Percentiles rank a stretch among this genome's conserved stretches.
Conservation (phyloP, 2,113 vertebrate genomes). For the Sclerurus mexicanus region DNA sequence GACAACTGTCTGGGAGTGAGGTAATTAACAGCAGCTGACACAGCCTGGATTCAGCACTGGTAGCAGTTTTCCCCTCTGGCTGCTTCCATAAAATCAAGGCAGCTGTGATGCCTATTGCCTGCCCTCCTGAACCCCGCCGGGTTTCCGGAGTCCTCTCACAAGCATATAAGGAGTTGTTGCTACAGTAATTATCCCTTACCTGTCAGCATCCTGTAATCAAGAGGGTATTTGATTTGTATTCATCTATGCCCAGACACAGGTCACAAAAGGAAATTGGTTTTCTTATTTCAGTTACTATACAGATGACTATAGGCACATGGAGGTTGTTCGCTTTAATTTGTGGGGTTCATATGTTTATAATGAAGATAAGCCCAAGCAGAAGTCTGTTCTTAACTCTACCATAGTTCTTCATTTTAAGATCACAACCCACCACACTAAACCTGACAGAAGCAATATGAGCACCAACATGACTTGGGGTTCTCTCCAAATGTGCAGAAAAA, state of each 20-base stretch:
- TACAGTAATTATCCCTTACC: not conserved
- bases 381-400: not conserved
- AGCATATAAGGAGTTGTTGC: not conserved
- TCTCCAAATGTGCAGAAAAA: not conserved
- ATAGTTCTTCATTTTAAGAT: not conserved
- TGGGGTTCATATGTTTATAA: not conserved
- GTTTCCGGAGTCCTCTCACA: not conserved
- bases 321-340: not conserved
- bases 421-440: not conserved
- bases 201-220: not conserved
- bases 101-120: not conserved
- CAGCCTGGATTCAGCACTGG: not conserved
- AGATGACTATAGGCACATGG: not conserved
- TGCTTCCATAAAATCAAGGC: not conserved
- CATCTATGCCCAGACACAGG: not conserved
- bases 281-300: not conserved
- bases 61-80: not conserved
- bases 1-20: not conserved
- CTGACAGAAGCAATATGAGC: not conserved
- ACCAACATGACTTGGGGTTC: not conserved
- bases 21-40: slow-evolving; percentile 17
- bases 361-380: not conserved
- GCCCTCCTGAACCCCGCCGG: not conserved
- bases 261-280: not conserved
- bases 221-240: not conserved